Percentiles rank a stretch among this genome's conserved stretches.
These are phyloP conservation scores for Malachius bipustulatus DNA, from an alignment of 2,888 invertebrate species.

Conservation along the genomic window DNA sequence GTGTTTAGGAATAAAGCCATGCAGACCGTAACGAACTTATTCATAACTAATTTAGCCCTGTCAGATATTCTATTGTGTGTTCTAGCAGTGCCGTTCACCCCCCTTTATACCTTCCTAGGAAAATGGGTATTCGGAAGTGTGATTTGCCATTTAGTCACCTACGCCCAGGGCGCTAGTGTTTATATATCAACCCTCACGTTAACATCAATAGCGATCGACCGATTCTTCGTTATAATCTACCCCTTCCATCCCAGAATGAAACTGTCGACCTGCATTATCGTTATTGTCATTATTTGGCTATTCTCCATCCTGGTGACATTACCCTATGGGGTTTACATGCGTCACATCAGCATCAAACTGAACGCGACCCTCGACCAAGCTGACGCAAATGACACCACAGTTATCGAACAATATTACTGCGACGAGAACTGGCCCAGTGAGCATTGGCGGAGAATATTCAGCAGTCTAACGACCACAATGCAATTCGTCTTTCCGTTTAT, in stretches of 20 bases:
- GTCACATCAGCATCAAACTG: slow-evolving; percentile 41
- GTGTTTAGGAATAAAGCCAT: slow-evolving; percentile 86
- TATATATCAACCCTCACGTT: slow-evolving; percentile 95
- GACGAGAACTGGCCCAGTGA: slow-evolving; percentile 88
- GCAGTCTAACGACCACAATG: slow-evolving; percentile 73
- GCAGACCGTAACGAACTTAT: slow-evolving; percentile 97
- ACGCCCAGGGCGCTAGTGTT: slow-evolving; percentile 89
- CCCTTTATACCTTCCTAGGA: slow-evolving; percentile 82
- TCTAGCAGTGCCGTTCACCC: slow-evolving; percentile 93
- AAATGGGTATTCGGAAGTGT: slow-evolving; percentile 88
- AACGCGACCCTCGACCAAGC: slow-evolving; percentile 26
- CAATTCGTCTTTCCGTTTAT: slow-evolving; percentile 92
- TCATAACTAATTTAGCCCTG: slow-evolving; percentile 91
- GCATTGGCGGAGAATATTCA: slow-evolving; percentile 65
- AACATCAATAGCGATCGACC: slow-evolving; percentile 93
- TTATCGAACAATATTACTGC: slow-evolving; percentile 51
- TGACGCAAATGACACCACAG: no score
- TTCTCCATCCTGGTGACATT: slow-evolving; percentile 76
- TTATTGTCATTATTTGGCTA: slow-evolving; percentile 85
- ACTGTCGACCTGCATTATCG: slow-evolving; percentile 68
- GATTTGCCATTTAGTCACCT: slow-evolving; percentile 86
- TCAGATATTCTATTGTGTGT: slow-evolving; percentile 90
- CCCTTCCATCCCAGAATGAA: slow-evolving; percentile 91
- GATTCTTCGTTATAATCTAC: slow-evolving; percentile 94
- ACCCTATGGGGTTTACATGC: slow-evolving; percentile 84